Evolutionary conservation across 2,888 invertebrate species (phyloP).

Genomic region (Troilus luridus): DNA sequence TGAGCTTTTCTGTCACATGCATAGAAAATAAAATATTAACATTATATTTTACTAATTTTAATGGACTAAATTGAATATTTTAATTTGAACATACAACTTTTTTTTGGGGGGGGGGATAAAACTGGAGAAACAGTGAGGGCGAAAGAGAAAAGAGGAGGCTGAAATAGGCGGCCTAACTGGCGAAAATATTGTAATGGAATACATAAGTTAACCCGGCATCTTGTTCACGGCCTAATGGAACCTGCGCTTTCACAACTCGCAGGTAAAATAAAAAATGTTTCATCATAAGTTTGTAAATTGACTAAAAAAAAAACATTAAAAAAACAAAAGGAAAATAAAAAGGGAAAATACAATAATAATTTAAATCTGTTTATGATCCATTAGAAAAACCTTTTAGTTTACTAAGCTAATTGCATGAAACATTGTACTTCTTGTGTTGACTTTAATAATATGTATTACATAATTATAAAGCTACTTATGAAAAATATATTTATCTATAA

Average conservation of each 20-base stretch:
- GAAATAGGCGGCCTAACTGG: neutral
- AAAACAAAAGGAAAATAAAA: neutral
- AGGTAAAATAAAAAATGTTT: neutral
- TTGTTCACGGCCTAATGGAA: neutral
- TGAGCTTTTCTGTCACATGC: too few species aligned
- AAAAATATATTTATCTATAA: too few species aligned
- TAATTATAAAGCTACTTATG: too few species aligned
- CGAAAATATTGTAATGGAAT: conserved; percentile 36
- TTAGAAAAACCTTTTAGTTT: neutral
- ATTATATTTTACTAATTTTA: too few species aligned
- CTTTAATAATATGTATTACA: too few species aligned
- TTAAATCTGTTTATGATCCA: neutral
- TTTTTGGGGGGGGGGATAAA: too few species aligned
- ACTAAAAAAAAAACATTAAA: too few species aligned
- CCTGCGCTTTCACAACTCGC: conserved; percentile 2
- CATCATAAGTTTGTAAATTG: neutral
- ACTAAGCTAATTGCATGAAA: neutral
- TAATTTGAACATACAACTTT: too few species aligned
- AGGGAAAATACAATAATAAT: neutral
- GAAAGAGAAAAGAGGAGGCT: neutral
- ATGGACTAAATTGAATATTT: too few species aligned
- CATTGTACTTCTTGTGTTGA: neutral
- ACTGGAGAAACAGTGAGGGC: neutral
- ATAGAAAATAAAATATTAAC: too few species aligned
- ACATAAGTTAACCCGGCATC: neutral